Evolutionary conservation across 2,888 invertebrate genomes (phyloP), one percentile per base, ranked within the genome.

Genomic region (Tachystola acroxantha): DNA sequence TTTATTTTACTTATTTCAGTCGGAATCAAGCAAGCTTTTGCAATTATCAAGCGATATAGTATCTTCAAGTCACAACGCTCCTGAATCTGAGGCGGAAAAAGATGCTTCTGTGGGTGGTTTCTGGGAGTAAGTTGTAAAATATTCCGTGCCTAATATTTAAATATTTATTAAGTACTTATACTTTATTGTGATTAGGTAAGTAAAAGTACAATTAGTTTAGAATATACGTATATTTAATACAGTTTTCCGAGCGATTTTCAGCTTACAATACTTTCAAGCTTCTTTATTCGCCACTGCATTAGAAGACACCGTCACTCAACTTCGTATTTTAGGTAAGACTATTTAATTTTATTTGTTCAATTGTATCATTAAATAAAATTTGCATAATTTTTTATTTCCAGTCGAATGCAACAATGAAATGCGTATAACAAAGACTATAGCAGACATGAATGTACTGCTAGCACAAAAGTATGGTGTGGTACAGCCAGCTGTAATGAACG

Each of bases 321-420:
- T 77, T 5, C 57, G 62, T 9, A 61, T 81, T 33, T 50, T 80
- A 9, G 53, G 81, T 80, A 51, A 45, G 45, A 12, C n/a, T n/a
- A n/a, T n/a, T n/a, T n/a, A n/a, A n/a, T n/a, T n/a, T n/a, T n/a
- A n/a, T n/a, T n/a, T n/a, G n/a, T n/a, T n/a, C n/a, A n/a, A n/a
- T n/a, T n/a, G n/a, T n/a, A n/a, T n/a, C n/a, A n/a, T n/a, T n/a
- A n/a, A n/a, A n/a, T n/a, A n/a, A 27, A 10, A 7, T 13, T 22
- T 7, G 3, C 10, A 20, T 27, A 10, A 13, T 29, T 39, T 34
- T 25, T 16, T n/a, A n/a, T n/a, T 27, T 7, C n/a, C 34, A 80
- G 81, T 42, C 3, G 62, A 68, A 45, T 70, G 72, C 47, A 80
- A 78, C 50, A 67, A 50, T 4, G 49, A 44, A 22, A 43, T 72